phyloP scores from a whole-genome alignment of 2,113 vertebrate species.

The Lepus europaeus region DNA sequence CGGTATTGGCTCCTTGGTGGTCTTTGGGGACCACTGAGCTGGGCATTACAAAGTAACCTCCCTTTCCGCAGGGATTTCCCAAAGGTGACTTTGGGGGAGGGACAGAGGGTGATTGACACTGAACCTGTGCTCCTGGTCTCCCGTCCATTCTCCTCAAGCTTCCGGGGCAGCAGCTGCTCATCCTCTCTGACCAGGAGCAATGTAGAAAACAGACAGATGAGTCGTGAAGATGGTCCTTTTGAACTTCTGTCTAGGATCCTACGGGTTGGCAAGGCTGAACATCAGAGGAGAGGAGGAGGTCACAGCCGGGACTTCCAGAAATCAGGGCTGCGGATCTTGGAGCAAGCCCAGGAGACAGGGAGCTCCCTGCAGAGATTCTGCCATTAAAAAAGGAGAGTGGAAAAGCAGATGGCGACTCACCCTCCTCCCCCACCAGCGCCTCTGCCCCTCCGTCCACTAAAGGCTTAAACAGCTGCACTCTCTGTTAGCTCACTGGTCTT shows the following conservation, averaged over 20 bases:
- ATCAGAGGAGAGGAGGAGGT: neutral
- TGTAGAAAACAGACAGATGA: slow-evolving; percentile 55
- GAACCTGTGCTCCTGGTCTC: neutral
- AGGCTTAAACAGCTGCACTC: slow-evolving; percentile 63
- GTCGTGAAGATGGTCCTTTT: neutral
- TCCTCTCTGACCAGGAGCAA: neutral
- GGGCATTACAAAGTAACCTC: too few relatives aligned
- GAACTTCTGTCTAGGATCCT: neutral
- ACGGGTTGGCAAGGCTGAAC: neutral
- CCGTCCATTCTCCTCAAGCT: neutral
- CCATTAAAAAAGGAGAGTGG: neutral
- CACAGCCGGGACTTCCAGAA: neutral
- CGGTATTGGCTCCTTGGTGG: too few relatives aligned
- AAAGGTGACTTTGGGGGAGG: neutral
- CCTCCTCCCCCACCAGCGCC: neutral
- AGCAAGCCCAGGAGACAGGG: neutral
- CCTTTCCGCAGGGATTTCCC: neutral
- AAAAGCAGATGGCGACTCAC: neutral
- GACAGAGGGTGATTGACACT: neutral
- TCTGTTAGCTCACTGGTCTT: slow-evolving; percentile 54
- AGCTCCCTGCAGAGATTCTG: neutral
- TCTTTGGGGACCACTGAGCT: too few relatives aligned
- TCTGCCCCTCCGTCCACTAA: neutral
- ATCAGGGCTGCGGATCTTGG: neutral
- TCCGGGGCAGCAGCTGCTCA: neutral